Evolutionary conservation across 2,888 invertebrate species (phyloP).

Genomic region (Spilarctia lutea): DNA sequence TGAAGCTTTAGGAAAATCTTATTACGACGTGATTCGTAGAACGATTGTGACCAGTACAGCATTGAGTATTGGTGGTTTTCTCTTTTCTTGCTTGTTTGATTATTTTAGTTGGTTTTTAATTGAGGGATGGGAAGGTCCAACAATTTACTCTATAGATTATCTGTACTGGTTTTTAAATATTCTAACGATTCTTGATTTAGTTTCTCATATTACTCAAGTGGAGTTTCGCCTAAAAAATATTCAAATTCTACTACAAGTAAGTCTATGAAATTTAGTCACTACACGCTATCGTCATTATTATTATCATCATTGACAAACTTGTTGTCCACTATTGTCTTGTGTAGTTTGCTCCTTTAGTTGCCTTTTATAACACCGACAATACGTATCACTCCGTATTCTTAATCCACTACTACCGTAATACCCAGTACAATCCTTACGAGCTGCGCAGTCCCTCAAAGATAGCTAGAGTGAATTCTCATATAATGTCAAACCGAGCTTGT

Average conservation of each 20-base stretch:
- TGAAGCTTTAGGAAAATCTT: slow-evolving; percentile 35
- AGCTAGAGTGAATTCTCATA: too few relatives aligned
- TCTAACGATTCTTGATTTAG: slow-evolving; percentile 37
- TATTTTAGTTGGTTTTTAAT: slow-evolving; percentile 30
- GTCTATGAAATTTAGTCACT: not conserved
- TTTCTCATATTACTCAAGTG: slow-evolving; percentile 47
- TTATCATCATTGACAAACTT: too few relatives aligned
- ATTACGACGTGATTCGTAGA: slow-evolving; percentile 39
- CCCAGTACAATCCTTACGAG: too few relatives aligned
- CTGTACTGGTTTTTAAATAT: slow-evolving; percentile 44
- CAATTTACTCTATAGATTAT: slow-evolving; percentile 43
- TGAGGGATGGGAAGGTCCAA: slow-evolving; percentile 22
- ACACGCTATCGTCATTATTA: too few relatives aligned
- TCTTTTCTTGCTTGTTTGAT: slow-evolving; percentile 26
- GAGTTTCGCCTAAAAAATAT: slow-evolving; percentile 44
- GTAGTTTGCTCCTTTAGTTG: too few relatives aligned
- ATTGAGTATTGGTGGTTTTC: slow-evolving; percentile 18
- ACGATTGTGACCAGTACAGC: slow-evolving; percentile 21
- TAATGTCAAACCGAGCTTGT: not conserved
- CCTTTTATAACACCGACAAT: too few relatives aligned
- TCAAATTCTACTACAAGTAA: slow-evolving; percentile 27
- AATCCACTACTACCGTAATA: too few relatives aligned
- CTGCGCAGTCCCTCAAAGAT: too few relatives aligned
- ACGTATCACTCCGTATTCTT: too few relatives aligned
- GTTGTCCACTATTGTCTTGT: too few relatives aligned